Percentiles rank a stretch among this genome's conserved stretches.
phyloP scores from a whole-genome alignment of 2,113 vertebrate species.

The Turnix velox region DNA sequence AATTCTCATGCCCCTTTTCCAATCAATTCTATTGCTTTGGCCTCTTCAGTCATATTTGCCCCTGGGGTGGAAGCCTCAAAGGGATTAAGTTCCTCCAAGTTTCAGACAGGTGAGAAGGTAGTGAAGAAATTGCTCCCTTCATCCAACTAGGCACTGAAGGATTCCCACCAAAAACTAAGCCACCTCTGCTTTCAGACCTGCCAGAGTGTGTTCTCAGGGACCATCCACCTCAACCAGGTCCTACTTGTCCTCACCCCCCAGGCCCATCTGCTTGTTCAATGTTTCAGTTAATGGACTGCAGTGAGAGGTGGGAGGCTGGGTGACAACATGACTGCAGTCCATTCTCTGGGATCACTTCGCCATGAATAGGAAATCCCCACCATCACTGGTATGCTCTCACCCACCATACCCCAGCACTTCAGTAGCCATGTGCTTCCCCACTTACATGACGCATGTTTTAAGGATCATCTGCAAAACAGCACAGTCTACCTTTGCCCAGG shows the following conservation, averaged over 20 bases:
- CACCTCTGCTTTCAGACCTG: neutral
- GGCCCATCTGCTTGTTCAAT: neutral
- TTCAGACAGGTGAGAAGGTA: neutral
- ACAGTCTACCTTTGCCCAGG: fast-evolving
- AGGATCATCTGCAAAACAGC: neutral
- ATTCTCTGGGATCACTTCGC: fast-evolving
- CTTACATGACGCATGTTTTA: neutral
- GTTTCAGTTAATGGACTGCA: neutral
- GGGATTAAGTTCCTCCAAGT: neutral
- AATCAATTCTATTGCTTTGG: neutral
- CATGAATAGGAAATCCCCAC: neutral
- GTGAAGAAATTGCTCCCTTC: neutral
- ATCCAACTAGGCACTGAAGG: neutral
- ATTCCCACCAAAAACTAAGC: neutral
- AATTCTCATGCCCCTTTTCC: neutral
- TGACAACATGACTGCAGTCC: neutral
- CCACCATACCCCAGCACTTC: neutral
- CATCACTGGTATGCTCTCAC: neutral
- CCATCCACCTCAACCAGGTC: neutral
- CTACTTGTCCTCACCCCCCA: neutral
- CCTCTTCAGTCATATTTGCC: neutral
- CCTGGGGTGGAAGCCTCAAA: neutral
- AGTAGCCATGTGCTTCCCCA: neutral
- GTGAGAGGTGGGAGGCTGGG: neutral
- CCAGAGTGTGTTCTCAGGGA: fast-evolving